Evolutionary conservation across 2,797 vertebrate genomes (phyloP).

Genomic region (Platyrinchus mystaceus): DNA sequence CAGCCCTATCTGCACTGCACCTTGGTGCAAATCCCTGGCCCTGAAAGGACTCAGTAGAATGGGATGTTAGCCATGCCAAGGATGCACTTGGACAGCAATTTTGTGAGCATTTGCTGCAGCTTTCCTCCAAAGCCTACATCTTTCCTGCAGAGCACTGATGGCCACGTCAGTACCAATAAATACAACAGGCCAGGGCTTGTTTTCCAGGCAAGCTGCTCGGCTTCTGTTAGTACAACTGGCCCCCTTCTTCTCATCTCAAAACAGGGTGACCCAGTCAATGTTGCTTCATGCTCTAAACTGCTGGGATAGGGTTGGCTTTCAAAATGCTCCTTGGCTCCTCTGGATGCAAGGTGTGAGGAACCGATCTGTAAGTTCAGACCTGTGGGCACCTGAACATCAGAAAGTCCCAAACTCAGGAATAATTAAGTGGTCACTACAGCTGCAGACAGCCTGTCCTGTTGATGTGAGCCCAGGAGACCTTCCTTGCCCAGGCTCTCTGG

Average conservation of each 20-base stretch:
- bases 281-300: not conserved
- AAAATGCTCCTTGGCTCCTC: not conserved
- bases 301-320: not conserved
- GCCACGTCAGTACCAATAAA: not conserved
- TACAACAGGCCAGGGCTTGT: not conserved
- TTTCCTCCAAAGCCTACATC: not conserved
- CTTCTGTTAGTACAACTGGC: not conserved
- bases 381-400: not conserved
- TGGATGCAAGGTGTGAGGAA: not conserved
- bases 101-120: not conserved
- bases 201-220: not conserved
- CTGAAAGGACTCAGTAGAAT: not conserved
- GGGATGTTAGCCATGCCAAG: not conserved
- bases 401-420: not conserved
- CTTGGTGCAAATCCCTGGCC: not conserved
- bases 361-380: accelerated
- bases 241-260: not conserved
- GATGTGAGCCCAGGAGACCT: not conserved
- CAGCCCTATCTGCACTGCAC: not conserved
- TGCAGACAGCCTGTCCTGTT: not conserved
- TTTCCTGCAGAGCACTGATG: not conserved
- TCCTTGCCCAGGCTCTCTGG: not conserved
- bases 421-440: not conserved
- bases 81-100: not conserved
- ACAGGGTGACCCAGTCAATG: not conserved